These are phyloP conservation scores for Drosophila dives DNA, from an alignment of 2,888 invertebrate species.

Conservation along the genomic window DNA sequence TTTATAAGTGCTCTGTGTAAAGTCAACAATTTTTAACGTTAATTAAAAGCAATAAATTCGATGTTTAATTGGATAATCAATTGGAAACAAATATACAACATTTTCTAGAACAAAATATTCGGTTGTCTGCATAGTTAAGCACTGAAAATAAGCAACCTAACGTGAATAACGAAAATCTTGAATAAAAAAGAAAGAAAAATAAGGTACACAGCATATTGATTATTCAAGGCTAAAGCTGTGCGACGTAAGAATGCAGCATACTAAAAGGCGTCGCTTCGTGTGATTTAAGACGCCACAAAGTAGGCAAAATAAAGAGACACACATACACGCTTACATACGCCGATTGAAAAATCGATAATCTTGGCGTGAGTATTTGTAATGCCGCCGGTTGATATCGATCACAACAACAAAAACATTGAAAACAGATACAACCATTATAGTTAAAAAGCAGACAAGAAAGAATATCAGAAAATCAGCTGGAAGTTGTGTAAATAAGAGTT, in stretches of 20 bases:
- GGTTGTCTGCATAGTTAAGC: not conserved
- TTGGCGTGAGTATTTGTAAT: constrained; percentile 41
- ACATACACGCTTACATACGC: constrained; percentile 16
- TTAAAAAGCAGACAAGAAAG: constrained; percentile 9
- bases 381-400: constrained; percentile 62
- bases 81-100: constrained; percentile 13
- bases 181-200: not conserved
- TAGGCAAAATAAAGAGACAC: constrained; percentile 49
- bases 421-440: constrained; percentile 34
- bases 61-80: constrained; percentile 20
- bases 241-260: constrained; percentile 42
- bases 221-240: constrained; percentile 27
- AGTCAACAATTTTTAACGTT: constrained; percentile 1
- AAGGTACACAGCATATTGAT: constrained; percentile 42
- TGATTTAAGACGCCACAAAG: constrained; percentile 54
- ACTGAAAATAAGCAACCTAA: not conserved
- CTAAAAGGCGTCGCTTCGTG: constrained; percentile 35
- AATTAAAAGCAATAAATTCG: constrained; percentile 13
- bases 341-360: constrained; percentile 71
- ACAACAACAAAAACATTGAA: constrained; percentile 37
- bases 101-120: constrained; percentile 7
- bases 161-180: not conserved
- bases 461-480: not conserved
- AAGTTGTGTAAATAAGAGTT: constrained; percentile 32
- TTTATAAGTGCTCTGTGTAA: not conserved